A percentile compares a stretch with the other conserved stretches of the same genome.
phyloP scores from a whole-genome alignment of 2,113 vertebrate genomes.

The Entelurus aequoreus region DNA sequence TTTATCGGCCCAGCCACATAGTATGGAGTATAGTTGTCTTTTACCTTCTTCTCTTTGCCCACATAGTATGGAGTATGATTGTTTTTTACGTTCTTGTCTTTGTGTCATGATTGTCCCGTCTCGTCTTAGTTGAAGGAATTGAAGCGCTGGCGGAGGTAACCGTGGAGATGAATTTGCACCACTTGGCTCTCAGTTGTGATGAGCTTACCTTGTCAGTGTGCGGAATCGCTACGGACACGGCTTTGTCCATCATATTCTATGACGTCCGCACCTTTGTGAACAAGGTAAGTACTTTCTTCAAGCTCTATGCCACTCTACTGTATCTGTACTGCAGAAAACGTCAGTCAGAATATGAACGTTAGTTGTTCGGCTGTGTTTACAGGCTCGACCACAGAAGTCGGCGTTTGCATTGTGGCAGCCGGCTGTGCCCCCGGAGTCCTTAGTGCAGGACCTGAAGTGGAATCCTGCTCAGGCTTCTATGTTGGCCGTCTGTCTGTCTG shows the following conservation, averaged over 20 bases:
- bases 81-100: background rate
- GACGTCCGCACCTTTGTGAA: constrained; percentile 88
- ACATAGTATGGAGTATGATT: too few species aligned
- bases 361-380: background rate
- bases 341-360: background rate
- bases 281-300: constrained; percentile 70
- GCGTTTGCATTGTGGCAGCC: constrained; percentile 81
- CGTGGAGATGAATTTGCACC: constrained; percentile 77
- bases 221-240: constrained; percentile 68
- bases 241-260: constrained; percentile 82
- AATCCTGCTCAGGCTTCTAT: constrained; percentile 76
- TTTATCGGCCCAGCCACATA: too few species aligned
- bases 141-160: constrained; percentile 69
- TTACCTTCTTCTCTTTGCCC: too few species aligned
- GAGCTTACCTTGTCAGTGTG: constrained; percentile 87
- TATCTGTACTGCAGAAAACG: too few species aligned
- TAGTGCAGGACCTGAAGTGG: constrained; percentile 90
- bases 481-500: constrained; percentile 82
- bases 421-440: constrained; percentile 48
- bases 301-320: too few species aligned
- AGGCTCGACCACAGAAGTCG: constrained; percentile 81
- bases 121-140: constrained; percentile 75
- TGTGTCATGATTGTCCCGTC: background rate
- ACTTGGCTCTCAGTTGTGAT: constrained; percentile 89
- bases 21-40: too few species aligned